A percentile compares a stretch with the other conserved stretches of the same genome.
These are phyloP conservation scores for Sandelia bainsii DNA, from an alignment of 2,797 vertebrate species.

Conservation along the genomic window DNA sequence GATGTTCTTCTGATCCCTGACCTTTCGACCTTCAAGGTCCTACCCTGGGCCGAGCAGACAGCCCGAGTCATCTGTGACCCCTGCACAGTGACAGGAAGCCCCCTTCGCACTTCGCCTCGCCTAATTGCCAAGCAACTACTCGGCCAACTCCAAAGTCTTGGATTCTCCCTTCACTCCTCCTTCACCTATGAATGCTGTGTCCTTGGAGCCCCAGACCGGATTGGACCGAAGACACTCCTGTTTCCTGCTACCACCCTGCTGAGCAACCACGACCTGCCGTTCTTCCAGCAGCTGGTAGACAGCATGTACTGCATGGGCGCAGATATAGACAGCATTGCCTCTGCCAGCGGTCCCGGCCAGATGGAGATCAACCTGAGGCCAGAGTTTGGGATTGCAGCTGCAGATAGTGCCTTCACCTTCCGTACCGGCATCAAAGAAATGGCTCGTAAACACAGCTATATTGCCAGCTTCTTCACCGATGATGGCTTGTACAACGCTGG, in stretches of 20 bases:
- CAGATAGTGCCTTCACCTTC: constrained; percentile 94
- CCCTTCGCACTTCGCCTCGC: constrained; percentile 91
- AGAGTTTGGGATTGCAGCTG: constrained; percentile 89
- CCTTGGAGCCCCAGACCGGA: constrained; percentile 88
- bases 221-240: constrained; percentile 90
- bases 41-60: constrained; percentile 93
- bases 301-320: constrained; percentile 93
- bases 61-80: constrained; percentile 95
- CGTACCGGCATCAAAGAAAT: constrained; percentile 94
- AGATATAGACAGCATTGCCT: constrained; percentile 93
- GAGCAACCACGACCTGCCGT: constrained; percentile 90
- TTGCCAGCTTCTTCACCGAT: constrained; percentile 92
- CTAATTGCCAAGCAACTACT: constrained; percentile 91
- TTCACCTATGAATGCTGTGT: constrained; percentile 95
- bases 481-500: constrained; percentile 90
- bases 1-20: constrained; percentile 93
- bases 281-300: constrained; percentile 93
- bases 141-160: constrained; percentile 86
- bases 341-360: constrained; percentile 91
- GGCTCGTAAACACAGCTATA: constrained; percentile 92
- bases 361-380: constrained; percentile 94
- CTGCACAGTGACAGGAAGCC: constrained; percentile 87
- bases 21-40: constrained; percentile 88
- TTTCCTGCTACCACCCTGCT: constrained; percentile 92
- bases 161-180: constrained; percentile 90